Conservation (phyloP, 2,888 invertebrate species). For the Oxyteleia sp. region DNA sequence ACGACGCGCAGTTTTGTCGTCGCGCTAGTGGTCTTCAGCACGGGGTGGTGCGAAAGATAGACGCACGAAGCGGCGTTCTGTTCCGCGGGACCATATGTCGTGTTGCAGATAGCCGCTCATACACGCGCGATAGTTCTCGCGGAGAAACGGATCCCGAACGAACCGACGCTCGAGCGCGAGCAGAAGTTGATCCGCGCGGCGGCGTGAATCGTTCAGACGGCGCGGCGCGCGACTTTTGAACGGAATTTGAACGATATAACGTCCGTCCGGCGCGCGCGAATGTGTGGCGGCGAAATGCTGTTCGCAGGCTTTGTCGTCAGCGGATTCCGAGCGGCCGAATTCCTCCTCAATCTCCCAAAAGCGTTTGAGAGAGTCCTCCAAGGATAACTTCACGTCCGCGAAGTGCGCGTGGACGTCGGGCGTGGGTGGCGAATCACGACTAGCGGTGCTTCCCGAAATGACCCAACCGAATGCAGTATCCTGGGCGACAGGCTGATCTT, state of each 20-base stretch:
- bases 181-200: conserved; percentile 5
- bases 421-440: neutral
- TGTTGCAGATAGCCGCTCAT: conserved; percentile 3
- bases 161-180: conserved; percentile 13
- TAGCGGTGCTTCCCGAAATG: neutral
- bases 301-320: conserved; percentile 1
- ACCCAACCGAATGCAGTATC: neutral
- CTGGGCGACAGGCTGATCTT: neutral
- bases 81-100: neutral
- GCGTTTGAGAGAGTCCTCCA: neutral
- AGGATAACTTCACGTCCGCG: neutral
- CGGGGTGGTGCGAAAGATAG: conserved; percentile 20
- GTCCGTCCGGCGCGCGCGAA: neutral
- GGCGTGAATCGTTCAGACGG: neutral
- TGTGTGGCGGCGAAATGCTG: neutral
- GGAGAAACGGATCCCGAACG: neutral
- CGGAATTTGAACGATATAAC: conserved; percentile 39
- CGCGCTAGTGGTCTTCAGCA: neutral
- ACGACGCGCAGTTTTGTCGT: conserved; percentile 31
- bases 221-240: conserved; percentile 1
- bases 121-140: neutral
- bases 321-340: neutral
- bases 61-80: neutral
- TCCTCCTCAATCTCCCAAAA: conserved; percentile 10
- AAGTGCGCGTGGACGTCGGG: neutral